Base-by-base conservation (phyloP, 2,888 invertebrate genomes). In the Megaustenia siamemsis region DNA sequence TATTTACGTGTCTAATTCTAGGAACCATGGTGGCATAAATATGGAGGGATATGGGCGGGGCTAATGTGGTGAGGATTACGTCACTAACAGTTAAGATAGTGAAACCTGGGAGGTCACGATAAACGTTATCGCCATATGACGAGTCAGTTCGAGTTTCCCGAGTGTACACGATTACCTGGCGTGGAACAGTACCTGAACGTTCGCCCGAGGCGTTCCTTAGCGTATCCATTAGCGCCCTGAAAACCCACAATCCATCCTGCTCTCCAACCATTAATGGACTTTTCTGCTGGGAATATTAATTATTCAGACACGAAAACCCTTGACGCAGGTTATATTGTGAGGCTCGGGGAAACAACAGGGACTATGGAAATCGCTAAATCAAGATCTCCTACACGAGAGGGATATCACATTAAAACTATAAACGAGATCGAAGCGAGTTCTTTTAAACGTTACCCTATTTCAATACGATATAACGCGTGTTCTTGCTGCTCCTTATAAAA, bases 231-330 rank as follows among this genome's bases (percentile, higher is more conserved):
- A 78, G 43, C 28, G 32, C 43, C 2, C 63, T 32, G 28, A 49
- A 40, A 60, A 45, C 78, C 38, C 45, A 43, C 45, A 1, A 66
- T 63, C 43, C 66, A 43, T 45, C 45, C 63, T 43, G 21, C 78
- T 63, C 1, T 76, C 56, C 63, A 78, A 43, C n/a, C 40, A 63
- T 43, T 66, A 66, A 78, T 78, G 78, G 76, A 56, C 56, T 76
- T 56, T 78, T 63, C 10, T 32, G 45, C 66, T 3, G 43, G 2
- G 78, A 66, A 12, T 40, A 63, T 78, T 32, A 78, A 78, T 78
- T 78, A 78, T 78, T 78, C 78, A 78, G 63, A 32, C n/a, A 40
- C 4, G 78, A 43, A 78, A 78, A 78, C 63, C 32, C 66, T 28
- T 18, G 28, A 45, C 78, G 6, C 78, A 40, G 15, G n/a, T 32